Evolutionary conservation across 1,140 invertebrate genomes (phyloP).

Genomic region (Bombus pascuorum): DNA sequence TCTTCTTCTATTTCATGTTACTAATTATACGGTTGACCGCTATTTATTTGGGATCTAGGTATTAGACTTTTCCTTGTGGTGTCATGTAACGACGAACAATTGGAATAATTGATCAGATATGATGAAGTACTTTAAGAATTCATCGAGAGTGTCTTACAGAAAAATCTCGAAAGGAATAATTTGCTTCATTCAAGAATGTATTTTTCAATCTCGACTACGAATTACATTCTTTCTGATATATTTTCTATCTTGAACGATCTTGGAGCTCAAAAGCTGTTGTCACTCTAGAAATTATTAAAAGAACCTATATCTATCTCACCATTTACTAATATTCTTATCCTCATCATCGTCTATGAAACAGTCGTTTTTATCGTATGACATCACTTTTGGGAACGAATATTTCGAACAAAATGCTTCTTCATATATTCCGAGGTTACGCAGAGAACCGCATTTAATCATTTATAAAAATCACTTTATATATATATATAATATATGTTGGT

Average conservation of each 20-base stretch:
- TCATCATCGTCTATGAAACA: neutral
- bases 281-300: neutral
- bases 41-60: neutral
- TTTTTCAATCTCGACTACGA: too few relatives aligned
- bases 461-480: neutral
- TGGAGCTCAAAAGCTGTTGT: too few relatives aligned
- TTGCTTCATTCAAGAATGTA: too few relatives aligned
- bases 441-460: neutral
- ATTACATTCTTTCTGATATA: too few relatives aligned
- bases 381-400: neutral
- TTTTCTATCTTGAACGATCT: too few relatives aligned
- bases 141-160: too few relatives aligned
- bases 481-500: neutral
- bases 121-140: too few relatives aligned
- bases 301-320: too few relatives aligned
- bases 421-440: neutral
- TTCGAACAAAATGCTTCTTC: neutral
- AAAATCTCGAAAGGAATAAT: too few relatives aligned
- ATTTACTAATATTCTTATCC: neutral
- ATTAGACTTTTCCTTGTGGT: neutral
- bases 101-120: neutral
- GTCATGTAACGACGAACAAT: neutral
- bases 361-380: conserved; percentile 14
- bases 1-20: neutral
- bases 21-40: too few relatives aligned